Conservation (phyloP, 2,797 vertebrate species). For the Rhinichthys osculus region DNA sequence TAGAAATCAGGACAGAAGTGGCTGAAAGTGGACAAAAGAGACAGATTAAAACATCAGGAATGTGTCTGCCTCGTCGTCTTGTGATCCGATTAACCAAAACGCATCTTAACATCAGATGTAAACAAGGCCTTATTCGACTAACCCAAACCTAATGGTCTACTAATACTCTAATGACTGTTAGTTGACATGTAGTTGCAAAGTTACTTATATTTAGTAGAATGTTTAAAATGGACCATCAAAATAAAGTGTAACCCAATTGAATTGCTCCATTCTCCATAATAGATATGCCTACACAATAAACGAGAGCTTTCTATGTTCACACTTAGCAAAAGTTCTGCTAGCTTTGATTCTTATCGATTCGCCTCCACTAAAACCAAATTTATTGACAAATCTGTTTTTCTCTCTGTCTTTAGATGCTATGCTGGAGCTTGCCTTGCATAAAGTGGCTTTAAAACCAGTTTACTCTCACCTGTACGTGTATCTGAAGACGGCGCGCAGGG, state of each 20-base stretch:
- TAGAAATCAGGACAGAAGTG: too few species aligned
- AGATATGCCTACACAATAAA: neutral
- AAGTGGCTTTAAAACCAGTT: slow-evolving; percentile 83
- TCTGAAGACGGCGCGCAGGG: slow-evolving; percentile 70
- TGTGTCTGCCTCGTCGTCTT: too few species aligned
- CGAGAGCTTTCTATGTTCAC: neutral
- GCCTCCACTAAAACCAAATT: neutral
- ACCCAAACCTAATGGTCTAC: neutral
- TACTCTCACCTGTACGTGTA: slow-evolving; percentile 76
- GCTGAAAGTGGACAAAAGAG: too few species aligned
- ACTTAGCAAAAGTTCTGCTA: neutral
- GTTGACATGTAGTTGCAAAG: neutral
- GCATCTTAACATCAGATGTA: too few species aligned
- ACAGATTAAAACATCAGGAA: too few species aligned
- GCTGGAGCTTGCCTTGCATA: slow-evolving; percentile 83
- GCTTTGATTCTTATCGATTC: neutral
- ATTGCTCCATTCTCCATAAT: neutral
- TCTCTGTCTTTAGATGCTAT: slow-evolving; percentile 73
- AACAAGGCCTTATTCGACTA: too few species aligned
- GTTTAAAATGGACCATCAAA: neutral
- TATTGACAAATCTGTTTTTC: neutral
- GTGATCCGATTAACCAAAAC: too few species aligned
- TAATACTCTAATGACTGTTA: neutral
- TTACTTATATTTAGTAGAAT: neutral
- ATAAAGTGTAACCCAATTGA: neutral